Evolutionary conservation across 2,113 vertebrate genomes (phyloP).

Genomic region (Stomatorhinus ivindoensis): DNA sequence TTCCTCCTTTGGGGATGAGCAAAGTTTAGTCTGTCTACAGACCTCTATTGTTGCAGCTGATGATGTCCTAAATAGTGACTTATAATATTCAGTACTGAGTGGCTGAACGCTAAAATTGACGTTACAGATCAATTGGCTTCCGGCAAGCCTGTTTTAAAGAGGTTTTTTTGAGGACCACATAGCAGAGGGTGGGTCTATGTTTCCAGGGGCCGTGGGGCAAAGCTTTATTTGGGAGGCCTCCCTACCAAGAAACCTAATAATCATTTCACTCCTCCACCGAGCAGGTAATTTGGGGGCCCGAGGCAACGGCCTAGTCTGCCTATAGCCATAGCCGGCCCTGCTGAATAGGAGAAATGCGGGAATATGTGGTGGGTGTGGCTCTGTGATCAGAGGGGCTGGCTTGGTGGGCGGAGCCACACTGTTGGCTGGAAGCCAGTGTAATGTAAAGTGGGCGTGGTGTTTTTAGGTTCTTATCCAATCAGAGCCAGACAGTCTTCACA

Average conservation of each 20-base stretch:
- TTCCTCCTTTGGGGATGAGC: neutral
- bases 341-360: neutral
- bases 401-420: neutral
- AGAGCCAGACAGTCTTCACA: neutral
- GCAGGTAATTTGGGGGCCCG: neutral
- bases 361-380: neutral
- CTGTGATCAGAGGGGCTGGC: neutral
- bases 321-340: neutral
- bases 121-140: neutral
- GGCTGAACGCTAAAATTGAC: neutral
- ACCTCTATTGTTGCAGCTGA: neutral
- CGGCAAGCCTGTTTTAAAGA: neutral
- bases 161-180: neutral
- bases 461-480: neutral
- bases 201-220: neutral
- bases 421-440: neutral
- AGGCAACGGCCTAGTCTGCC: neutral
- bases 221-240: neutral
- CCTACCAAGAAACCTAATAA: neutral
- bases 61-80: neutral
- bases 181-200: neutral
- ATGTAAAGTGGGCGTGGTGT: neutral
- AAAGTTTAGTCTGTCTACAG: neutral
- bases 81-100: neutral
- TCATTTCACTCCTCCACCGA: neutral